Evolutionary conservation across 2,113 vertebrate genomes (phyloP), one percentile per base, ranked within the genome.

Genomic region (Corythaixoides concolor): DNA sequence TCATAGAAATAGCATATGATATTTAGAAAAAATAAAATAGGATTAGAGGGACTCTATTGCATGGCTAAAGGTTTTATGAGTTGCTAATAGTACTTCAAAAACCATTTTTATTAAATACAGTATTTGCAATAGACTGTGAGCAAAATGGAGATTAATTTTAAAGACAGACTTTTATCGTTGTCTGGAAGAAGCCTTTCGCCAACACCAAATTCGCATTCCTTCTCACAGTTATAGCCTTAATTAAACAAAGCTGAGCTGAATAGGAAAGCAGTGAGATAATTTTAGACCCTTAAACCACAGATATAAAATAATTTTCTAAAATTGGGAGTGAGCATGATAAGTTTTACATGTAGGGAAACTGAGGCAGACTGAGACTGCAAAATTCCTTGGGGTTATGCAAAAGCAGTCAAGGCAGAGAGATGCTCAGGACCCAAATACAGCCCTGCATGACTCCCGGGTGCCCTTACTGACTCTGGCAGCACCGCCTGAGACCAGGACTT

Each of bases 31-130:
- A 85, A 55, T 83, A 80, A 90, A 86, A 78, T 60, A 37, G 76
- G 47, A 93, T 93, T 97, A 76, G 62, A 81, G 52, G 69, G 35
- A 88, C 59, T 88, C 58, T 43, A 5, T 52, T 92, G 53, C 73
- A 50, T 45, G 39, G 66, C 53, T 92, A n/a, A 92, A 85, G 47
- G 50, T 89, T 92, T 92, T 93, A 73, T 58, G 28, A 88, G 53
- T 82, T 85, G 50, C 89, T 96, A 92, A 92, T 26, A 85, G 58
- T 53, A 64, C 50, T 93, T 91, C 27, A 59, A 50, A 90, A 87
- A 8, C 12, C 15, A 15, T 82, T 76, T 84, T 62, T 62, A 45
- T 91, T 92, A 76, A 85, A 60, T 69, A 60, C 52, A 28, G 32
- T 82, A 58, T 82, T 85, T 93, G 22, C 70, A 76, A 50, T 7